Base-by-base conservation (phyloP, 2,888 invertebrate genomes). In the Acanthopleura granulata region DNA sequence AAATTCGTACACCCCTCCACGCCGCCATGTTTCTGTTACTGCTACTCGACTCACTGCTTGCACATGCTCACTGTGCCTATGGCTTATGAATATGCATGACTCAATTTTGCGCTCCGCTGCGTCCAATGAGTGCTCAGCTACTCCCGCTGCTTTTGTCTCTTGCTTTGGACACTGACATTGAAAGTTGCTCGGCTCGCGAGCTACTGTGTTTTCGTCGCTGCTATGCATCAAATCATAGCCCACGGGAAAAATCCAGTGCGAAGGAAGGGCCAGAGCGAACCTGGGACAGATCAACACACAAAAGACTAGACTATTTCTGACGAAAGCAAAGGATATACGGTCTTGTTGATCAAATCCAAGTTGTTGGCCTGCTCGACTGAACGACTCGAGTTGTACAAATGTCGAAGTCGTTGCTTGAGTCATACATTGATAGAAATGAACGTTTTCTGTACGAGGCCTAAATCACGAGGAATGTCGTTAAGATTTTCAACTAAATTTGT, bases 91-190 rank as follows among this genome's bases (percentile, higher is more conserved):
- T 57, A 57, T 57, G 18, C 57, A 57, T 57, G 57, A 57, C 6
- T 18, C 57, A 57, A 57, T 57, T 57, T 57, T 57, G 18, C 57
- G 57, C 57, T 57, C 57, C 57, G 57, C n/a, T 57, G 57, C 57
- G 12, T 57, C 57, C 57, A 57, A 57, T 57, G 57, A 57, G 57
- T n/a, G 22, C n/a, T 22, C 6, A 12, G n/a, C 57, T 57, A n/a
- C 57, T 12, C 57, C 57, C 12, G 57, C 57, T 22, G 57, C 57
- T 57, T 57, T 57, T 57, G 57, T 57, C 57, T 57, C 18, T 57
- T 57, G 57, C 57, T n/a, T 9, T 57, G 57, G 57, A 12, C n/a
- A 57, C 57, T 57, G 57, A 18, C 22, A 57, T 57, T 57, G 57
- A 57, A 57, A 57, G 57, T 57, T 57, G 4, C 40, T 57, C n/a